phyloP scores from a whole-genome alignment of 2,113 vertebrate species.

The Corythaixoides concolor region DNA sequence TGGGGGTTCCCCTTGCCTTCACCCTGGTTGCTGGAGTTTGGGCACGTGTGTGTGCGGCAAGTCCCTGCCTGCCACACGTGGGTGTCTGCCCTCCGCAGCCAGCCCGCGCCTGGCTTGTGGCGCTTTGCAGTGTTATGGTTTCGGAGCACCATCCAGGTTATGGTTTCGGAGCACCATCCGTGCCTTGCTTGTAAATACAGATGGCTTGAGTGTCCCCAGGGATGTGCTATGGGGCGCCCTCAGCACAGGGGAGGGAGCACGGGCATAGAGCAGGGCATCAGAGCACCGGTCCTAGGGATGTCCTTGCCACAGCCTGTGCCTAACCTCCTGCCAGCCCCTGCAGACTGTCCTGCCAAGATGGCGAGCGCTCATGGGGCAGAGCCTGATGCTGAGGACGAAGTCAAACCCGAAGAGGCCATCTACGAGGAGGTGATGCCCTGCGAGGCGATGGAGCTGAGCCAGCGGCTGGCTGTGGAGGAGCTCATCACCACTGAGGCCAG shows the following conservation, averaged over 20 bases:
- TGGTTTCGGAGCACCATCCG: neutral
- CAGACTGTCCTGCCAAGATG: conserved; percentile 72
- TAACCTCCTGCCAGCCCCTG: neutral
- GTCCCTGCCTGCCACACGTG: neutral
- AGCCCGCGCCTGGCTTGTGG: neutral
- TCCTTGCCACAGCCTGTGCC: neutral
- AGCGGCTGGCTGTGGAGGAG: conserved; percentile 82
- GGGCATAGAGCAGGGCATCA: neutral
- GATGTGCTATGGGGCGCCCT: neutral
- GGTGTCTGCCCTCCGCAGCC: neutral
- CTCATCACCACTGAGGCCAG: conserved; percentile 85
- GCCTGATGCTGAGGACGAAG: neutral
- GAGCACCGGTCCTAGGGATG: neutral
- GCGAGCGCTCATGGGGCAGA: conserved; percentile 43
- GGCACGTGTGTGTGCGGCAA: neutral
- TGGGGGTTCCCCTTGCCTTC: neutral
- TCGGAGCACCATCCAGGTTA: neutral
- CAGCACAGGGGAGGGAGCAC: rapidly evolving
- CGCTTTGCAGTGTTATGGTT: neutral
- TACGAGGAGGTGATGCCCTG: conserved; percentile 47
- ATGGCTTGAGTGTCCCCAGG: neutral
- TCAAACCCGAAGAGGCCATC: neutral
- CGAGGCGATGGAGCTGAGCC: conserved; percentile 75
- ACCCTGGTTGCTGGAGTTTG: neutral
- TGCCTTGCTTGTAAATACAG: neutral